Evolutionary conservation across 2,888 invertebrate species (phyloP).

Genomic region (Heliconius cydno): DNA sequence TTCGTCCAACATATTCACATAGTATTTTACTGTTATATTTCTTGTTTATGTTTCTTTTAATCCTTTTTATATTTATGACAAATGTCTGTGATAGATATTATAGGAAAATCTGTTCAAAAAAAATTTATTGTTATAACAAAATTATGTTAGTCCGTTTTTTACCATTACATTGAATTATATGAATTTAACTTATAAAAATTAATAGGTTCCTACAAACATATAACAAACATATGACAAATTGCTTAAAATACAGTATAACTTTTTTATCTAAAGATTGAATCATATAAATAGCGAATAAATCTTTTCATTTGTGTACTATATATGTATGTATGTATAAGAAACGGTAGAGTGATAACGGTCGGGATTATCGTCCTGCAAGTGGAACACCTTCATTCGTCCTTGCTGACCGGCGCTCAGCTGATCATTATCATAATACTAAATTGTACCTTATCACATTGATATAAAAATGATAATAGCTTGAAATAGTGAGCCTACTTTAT

Average conservation of each 20-base stretch:
- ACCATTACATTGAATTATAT: not conserved
- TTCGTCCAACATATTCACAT: not conserved
- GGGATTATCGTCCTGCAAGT: conserved; percentile 64
- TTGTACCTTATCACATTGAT: not conserved
- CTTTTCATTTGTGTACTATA: not conserved
- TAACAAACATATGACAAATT: not conserved
- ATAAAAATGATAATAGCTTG: not conserved
- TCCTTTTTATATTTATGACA: not conserved
- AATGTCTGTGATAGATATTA: not conserved
- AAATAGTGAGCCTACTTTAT: not conserved
- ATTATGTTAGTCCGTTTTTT: not conserved
- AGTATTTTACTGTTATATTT: not conserved
- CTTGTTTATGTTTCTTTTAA: not conserved
- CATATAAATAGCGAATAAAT: not conserved
- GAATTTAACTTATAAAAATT: not conserved
- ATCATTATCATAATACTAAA: conserved; percentile 19
- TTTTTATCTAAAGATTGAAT: not conserved
- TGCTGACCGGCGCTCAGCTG: conserved; percentile 45
- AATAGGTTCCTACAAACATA: not conserved
- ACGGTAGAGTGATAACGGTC: conserved; percentile 33
- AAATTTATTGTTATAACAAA: not conserved
- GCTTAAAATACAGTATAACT: not conserved
- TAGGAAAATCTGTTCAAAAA: not conserved
- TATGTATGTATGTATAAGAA: not conserved
- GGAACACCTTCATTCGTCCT: conserved; percentile 58